Base-by-base conservation (phyloP, 2,113 vertebrate genomes). In the Oryzias celebensis region DNA sequence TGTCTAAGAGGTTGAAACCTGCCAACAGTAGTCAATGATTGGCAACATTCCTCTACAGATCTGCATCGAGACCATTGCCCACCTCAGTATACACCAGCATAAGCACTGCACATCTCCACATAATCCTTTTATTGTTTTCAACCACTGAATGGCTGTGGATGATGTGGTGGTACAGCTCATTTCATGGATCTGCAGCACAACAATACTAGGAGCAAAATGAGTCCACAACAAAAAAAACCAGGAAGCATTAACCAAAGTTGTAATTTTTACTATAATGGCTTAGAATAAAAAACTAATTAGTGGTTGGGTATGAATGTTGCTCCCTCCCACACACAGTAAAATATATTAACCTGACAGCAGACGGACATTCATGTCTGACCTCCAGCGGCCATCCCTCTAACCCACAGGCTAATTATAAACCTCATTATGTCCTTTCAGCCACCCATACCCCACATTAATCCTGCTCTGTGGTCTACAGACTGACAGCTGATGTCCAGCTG, bases 401-500 rank as follows among this genome's bases (percentile, higher is more conserved):
- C 82, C 78, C 78, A 45, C 43, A 48, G 74, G 86, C 84, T 85
- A 85, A 86, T 88, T 88, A 86, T 85, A 78, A 82, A 86, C 58
- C 84, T 88, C 82, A 80, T 85, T 82, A 83, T 80, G 80, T 75
- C 80, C 71, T 63, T 68, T 62, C 73, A 61, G 36, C 8, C 68
- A 68, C 71, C 63, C 51, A 15, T 55, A 74, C 52, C 48, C 71
- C 76, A 78, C 76, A 82, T 82, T 86, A 75, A 80, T 81, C 83
- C 82, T 77, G 66, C 46, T 61, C 4, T 52, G 68, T 64, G 68
- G 64, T 75, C 41, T n/a, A 78, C 65, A 58, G 66, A 57, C 41
- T 17, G 66, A 66, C 50, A 42, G 56, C 62, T 28, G 68, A 68
- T 60, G 58, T 54, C 14, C 26, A 52, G 18, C 14, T 10, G 56